Evolutionary conservation across 1,140 invertebrate species (phyloP), one percentile per base, ranked within the genome.

Genomic region (Nasonia giraulti): DNA sequence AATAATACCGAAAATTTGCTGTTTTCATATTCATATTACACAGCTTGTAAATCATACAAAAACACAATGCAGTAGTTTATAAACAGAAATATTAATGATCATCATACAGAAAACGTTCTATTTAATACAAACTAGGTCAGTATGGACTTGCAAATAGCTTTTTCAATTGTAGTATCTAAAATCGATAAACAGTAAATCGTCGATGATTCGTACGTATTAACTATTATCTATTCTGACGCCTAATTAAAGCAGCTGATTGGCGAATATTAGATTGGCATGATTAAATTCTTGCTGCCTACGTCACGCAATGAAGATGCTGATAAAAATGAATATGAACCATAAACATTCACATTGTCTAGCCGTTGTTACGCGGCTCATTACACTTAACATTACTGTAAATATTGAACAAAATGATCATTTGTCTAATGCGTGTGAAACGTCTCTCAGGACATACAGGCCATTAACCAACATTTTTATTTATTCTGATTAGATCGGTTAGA

Each of bases 391-490:
- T 50, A 50, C 33, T 83, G 33, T 71, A 71, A 78, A 76, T 78
- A 83, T 83, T 71, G 4, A 69, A 75, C 62, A 78, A 82, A 68
- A n/a, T 55, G 66, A 14, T 69, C 62, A 31, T 69, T 80, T 80
- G 14, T 80, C 37, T 69, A 79, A 66, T 85, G 33, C 83, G 5
- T 31, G 68, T 40, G 71, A 37, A 40, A 80, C 81, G 68, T 84
- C 79, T 85, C 33, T 31, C 79, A 76, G 85, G 86, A 88, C 87
- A 74, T 83, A 27, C 76, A 83, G 69, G 20, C 77, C 62, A 87
- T 88, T 86, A 83, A 87, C 12, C 76, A 76, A 20, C 27, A 82
- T 84, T 87, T 88, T 89, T 90, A 5, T 1, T 40, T 6, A 71
- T 44, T 44, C 11, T 71, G 8, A 71, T 73, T 74, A 55, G 23